Evolutionary conservation across 2,888 invertebrate genomes (phyloP), one percentile per base, ranked within the genome.

Genomic region (Ormyrus thymus): DNA sequence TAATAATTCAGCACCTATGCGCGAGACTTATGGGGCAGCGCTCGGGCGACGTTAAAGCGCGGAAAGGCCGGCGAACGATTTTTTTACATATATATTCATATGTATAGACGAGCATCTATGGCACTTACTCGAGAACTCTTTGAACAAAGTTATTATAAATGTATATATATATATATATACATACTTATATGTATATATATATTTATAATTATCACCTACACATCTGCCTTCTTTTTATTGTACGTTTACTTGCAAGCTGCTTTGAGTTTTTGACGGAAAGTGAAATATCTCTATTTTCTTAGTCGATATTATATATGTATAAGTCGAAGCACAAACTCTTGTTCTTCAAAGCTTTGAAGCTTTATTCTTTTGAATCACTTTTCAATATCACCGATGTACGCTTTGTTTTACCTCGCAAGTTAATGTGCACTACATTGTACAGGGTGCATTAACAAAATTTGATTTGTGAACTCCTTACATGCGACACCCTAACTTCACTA

Each of bases 1-100:
- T 80, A 79, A 78, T 59, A 78, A 81, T 73, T 81, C 76, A 81
- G 80, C 80, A 83, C 80, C 78, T 82, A 80, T 55, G 65, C 65
- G 29, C 65, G 29, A 82, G 46, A 76, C 61, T 78, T 81, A 46
- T 61, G 71, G 62, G 65, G 50, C 64, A n/a, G 66, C 62, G 61
- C 64, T 78, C 56, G 62, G 55, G 64, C 70, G 72, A 78, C 59
- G 69, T 61, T 64, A 74, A 78, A 64, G 73, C 78, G 59, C 66
- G 55, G 48, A 72, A 72, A 78, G 66, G 66, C 72, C 72, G 66
- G 61, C 61, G 55, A 72, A 78, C 46, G 48, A 72, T 55, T 72
- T 53, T 61, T 55, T 55, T 65, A 11, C 55, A 15, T 48, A 29
- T 61, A 56, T 62, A n/a, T 64, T n/a, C 61, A 29, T 56, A 56